Conservation (phyloP, 2,113 vertebrate species). For the Chlamydotis undulata region DNA sequence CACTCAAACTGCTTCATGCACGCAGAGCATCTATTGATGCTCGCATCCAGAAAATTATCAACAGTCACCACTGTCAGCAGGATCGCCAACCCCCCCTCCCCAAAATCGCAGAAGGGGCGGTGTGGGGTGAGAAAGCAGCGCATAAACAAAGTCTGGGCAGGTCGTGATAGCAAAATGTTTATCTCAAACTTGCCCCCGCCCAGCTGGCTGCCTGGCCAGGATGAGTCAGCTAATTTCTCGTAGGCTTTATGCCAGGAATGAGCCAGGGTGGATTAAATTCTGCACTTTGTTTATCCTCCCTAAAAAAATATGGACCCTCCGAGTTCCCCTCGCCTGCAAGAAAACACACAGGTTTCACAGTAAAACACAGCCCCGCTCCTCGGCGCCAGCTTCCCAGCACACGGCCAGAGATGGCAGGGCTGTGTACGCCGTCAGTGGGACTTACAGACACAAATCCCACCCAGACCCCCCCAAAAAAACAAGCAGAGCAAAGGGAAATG, state of each 20-base stretch:
- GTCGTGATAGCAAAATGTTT: conserved; percentile 40
- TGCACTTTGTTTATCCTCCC: background rate
- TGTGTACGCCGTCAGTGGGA: fast-evolving
- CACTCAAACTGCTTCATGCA: fast-evolving
- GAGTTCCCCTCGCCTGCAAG: fast-evolving
- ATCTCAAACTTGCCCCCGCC: conserved; percentile 7
- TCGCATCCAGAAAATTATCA: background rate
- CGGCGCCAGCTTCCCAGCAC: fast-evolving
- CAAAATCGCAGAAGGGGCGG: background rate
- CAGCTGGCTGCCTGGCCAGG: background rate
- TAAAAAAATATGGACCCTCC: background rate
- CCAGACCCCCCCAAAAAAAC: fast-evolving
- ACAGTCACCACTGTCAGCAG: background rate
- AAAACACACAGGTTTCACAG: fast-evolving
- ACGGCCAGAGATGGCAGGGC: background rate
- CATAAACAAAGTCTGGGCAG: conserved; percentile 39
- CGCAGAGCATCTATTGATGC: fast-evolving
- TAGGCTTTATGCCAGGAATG: background rate
- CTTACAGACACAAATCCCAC: background rate
- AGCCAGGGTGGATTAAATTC: background rate
- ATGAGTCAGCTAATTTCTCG: conserved; percentile 25
- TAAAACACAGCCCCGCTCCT: fast-evolving
- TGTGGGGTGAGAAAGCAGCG: background rate
- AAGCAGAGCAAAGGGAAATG: too few relatives aligned
- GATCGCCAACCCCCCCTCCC: background rate